phyloP scores from a whole-genome alignment of 2,888 invertebrate species.

The Hirtodrosophila confusa region DNA sequence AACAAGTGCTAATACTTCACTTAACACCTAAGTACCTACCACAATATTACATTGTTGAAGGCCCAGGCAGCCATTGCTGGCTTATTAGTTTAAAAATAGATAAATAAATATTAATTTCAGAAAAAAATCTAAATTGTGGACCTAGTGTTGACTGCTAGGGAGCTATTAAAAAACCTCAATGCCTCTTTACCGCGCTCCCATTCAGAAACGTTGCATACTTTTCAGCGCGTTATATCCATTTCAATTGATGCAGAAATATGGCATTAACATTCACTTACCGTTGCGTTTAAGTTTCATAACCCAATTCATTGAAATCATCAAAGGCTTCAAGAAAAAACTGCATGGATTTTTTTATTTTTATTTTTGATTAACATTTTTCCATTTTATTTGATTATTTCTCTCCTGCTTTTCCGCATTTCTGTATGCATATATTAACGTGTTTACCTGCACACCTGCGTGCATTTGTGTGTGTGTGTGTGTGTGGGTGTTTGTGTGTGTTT shows the following conservation, averaged over 20 bases:
- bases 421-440: constrained; percentile 77
- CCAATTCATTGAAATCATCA: constrained; percentile 33
- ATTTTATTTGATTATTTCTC: constrained; percentile 79
- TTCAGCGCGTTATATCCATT: neutral
- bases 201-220: constrained; percentile 19
- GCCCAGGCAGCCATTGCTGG: too few relatives aligned
- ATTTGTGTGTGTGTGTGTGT: constrained; percentile 17
- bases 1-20: too few relatives aligned
- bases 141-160: too few relatives aligned
- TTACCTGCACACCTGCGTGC: constrained; percentile 52
- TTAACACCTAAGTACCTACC: too few relatives aligned
- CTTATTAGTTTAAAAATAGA: too few relatives aligned
- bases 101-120: too few relatives aligned
- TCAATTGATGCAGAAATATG: constrained; percentile 9
- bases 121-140: too few relatives aligned
- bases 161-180: too few relatives aligned
- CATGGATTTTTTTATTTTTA: constrained; percentile 42
- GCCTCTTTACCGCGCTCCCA: too few relatives aligned
- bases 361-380: constrained; percentile 78
- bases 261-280: constrained; percentile 32
- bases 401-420: constrained; percentile 60
- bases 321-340: constrained; percentile 19
- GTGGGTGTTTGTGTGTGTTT: constrained; percentile 15
- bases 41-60: too few relatives aligned
- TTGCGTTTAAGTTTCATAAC: neutral